These are phyloP conservation scores for Aromia moschata DNA, from an alignment of 2,888 invertebrate genomes.

Conservation along the genomic window DNA sequence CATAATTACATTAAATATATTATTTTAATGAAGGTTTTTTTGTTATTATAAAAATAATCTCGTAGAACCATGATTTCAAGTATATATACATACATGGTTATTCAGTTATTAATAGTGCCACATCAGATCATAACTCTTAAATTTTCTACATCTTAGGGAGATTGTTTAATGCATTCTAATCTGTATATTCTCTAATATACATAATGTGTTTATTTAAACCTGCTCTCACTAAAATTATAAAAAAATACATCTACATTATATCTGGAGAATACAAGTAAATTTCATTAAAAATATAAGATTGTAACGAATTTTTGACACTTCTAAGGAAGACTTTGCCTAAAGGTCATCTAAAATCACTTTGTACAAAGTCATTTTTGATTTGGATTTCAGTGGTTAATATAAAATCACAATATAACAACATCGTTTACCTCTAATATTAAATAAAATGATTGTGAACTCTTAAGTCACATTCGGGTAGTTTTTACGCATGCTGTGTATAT, in stretches of 20 bases:
- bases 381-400: conserved; percentile 13
- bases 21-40: too few species aligned
- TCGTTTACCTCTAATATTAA: conserved; percentile 23
- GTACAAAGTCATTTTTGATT: conserved; percentile 16
- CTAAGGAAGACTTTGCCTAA: conserved; percentile 28
- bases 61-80: too few species aligned
- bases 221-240: too few species aligned
- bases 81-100: too few species aligned
- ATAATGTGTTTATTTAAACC: too few species aligned
- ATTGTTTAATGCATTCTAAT: too few species aligned
- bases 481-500: conserved; percentile 40
- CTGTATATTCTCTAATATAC: too few species aligned
- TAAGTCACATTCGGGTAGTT: conserved; percentile 49
- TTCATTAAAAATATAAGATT: conserved; percentile 1
- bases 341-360: conserved; percentile 14
- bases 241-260: background rate
- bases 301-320: conserved; percentile 26
- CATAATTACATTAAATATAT: too few species aligned
- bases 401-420: conserved; percentile 25
- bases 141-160: too few species aligned
- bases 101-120: too few species aligned
- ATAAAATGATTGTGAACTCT: conserved; percentile 49
- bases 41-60: too few species aligned
- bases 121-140: too few species aligned
- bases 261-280: background rate